Conservation (phyloP, 2,797 vertebrate genomes). For the Ctenopoma kingsleyae region DNA sequence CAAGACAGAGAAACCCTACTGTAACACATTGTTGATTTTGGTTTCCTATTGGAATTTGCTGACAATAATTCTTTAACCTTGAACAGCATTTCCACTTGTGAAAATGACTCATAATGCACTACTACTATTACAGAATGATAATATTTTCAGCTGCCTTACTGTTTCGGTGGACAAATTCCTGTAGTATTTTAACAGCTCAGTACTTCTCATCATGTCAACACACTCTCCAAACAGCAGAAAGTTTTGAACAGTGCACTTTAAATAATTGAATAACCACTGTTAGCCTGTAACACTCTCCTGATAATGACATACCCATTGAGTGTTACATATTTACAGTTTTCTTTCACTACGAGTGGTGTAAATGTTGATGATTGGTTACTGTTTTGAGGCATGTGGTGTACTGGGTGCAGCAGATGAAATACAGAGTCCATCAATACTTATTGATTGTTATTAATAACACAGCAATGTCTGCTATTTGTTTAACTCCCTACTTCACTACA, state of each 20-base stretch:
- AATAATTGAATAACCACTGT: conserved; percentile 29
- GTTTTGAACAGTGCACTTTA: conserved; percentile 1
- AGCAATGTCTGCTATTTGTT: conserved; percentile 51
- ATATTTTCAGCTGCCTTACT: conserved; percentile 1
- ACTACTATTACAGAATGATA: background rate
- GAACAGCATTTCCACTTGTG: background rate
- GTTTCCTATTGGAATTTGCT: background rate
- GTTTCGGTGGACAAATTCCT: conserved; percentile 3
- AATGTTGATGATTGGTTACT: conserved; percentile 37
- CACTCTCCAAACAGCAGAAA: conserved; percentile 1
- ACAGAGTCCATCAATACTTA: conserved; percentile 46
- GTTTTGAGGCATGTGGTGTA: conserved; percentile 26
- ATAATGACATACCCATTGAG: conserved; percentile 29
- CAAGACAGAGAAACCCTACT: background rate
- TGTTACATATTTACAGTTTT: conserved; percentile 7
- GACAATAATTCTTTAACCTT: background rate
- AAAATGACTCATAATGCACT: conserved; percentile 2
- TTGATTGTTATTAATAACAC: conserved; percentile 25
- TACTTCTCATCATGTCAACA: background rate
- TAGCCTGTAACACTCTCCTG: conserved; percentile 2
- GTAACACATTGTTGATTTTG: background rate
- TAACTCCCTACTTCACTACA: conserved; percentile 15
- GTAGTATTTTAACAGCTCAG: conserved; percentile 17
- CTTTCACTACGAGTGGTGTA: background rate
- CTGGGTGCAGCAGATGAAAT: conserved; percentile 44